These are phyloP conservation scores for Cydia fagiglandana DNA, from an alignment of 1,140 invertebrate species.

Conservation along the genomic window DNA sequence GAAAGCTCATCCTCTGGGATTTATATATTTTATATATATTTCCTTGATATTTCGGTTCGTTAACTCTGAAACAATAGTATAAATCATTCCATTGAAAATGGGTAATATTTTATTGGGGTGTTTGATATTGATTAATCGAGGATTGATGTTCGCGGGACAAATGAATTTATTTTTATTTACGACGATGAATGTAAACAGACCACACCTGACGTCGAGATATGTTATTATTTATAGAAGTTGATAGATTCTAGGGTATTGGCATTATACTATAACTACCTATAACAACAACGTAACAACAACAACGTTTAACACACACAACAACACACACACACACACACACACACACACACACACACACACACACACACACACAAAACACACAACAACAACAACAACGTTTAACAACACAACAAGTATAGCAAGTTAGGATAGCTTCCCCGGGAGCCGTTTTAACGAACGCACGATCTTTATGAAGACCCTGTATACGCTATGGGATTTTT, in stretches of 20 bases:
- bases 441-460: too few species aligned
- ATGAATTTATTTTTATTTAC: slow-evolving; percentile 17
- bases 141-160: slow-evolving; percentile 18
- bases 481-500: too few species aligned
- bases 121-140: slow-evolving; percentile 26
- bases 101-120: slow-evolving; percentile 25
- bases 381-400: too few species aligned
- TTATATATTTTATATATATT: slow-evolving; percentile 22
- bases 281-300: too few species aligned
- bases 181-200: neutral
- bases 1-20: neutral
- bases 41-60: slow-evolving; percentile 22
- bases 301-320: too few species aligned
- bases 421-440: too few species aligned
- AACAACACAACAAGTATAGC: too few species aligned
- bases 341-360: too few species aligned
- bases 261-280: too few species aligned
- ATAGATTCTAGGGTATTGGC: neutral
- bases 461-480: too few species aligned
- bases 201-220: neutral
- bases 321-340: too few species aligned
- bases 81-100: neutral
- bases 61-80: slow-evolving; percentile 26
- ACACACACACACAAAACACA: too few species aligned
- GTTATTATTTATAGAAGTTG: neutral